Evolutionary conservation across 2,113 vertebrate genomes (phyloP).

Genomic region (Equus przewalskii): DNA sequence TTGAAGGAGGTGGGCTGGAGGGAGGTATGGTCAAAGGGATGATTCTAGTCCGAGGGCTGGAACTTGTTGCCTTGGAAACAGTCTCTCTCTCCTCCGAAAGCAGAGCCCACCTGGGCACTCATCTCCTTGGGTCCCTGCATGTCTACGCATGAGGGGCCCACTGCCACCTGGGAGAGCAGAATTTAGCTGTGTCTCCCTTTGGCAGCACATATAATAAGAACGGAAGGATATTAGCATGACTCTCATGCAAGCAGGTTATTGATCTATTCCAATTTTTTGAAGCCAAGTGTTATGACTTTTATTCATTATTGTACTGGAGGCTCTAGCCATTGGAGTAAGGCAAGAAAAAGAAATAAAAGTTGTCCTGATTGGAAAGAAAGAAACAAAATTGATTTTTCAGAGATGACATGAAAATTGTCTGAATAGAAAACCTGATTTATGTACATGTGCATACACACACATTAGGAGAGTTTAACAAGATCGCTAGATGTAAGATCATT

Average conservation of each 20-base stretch:
- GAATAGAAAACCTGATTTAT: neutral
- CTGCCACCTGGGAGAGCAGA: neutral
- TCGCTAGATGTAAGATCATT: neutral
- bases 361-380: neutral
- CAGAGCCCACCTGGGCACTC: neutral
- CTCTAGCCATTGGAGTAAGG: neutral
- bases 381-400: constrained; percentile 32
- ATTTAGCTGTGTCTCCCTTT: neutral
- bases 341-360: constrained; percentile 57
- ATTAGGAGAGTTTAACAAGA: neutral
- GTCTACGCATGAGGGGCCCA: too few relatives aligned
- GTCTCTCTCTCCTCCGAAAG: neutral
- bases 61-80: neutral
- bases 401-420: neutral
- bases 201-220: too few relatives aligned
- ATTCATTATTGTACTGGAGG: neutral
- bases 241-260: neutral
- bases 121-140: neutral
- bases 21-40: neutral
- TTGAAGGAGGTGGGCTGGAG: neutral
- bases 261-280: neutral
- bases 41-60: neutral
- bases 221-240: too few relatives aligned
- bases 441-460: neutral
- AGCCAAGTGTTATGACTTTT: neutral